These are phyloP conservation scores for Pterocles gutturalis DNA, from an alignment of 2,113 vertebrate species.

Conservation along the genomic window DNA sequence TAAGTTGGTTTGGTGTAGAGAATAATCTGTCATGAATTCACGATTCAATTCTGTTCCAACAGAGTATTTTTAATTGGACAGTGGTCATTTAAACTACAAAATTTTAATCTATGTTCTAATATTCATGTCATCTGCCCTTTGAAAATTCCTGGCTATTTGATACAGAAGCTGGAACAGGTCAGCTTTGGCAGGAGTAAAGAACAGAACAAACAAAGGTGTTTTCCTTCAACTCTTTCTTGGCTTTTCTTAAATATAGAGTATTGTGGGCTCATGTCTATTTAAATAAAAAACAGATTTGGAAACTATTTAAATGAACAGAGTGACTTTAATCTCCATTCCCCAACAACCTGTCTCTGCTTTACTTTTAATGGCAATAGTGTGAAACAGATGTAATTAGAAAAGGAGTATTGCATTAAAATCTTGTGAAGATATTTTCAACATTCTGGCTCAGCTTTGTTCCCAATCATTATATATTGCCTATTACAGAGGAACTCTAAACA, in stretches of 20 bases:
- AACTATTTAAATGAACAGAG: not conserved
- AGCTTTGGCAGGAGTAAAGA: slow-evolving; percentile 15
- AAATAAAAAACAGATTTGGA: not conserved
- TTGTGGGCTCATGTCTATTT: not conserved
- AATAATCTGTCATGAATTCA: not conserved
- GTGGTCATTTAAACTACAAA: not conserved
- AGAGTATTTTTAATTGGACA: not conserved
- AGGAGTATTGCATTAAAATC: not conserved
- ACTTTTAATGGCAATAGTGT: not conserved
- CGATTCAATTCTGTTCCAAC: not conserved
- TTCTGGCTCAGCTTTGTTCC: not conserved
- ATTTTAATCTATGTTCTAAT: not conserved
- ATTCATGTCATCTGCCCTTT: not conserved
- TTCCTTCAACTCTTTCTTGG: slow-evolving; percentile 3
- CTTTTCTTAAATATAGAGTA: not conserved
- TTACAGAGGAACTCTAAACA: not conserved
- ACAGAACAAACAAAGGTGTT: slow-evolving; percentile 23
- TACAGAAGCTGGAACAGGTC: not conserved
- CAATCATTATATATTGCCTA: not conserved
- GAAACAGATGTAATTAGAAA: slow-evolving; percentile 21
- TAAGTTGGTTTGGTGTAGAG: not conserved
- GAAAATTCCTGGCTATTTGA: not conserved
- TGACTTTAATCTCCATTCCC: slow-evolving; percentile 15
- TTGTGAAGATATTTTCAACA: not conserved
- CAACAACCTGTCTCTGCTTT: not conserved